Evolutionary conservation across 2,888 invertebrate species (phyloP), one percentile per base, ranked within the genome.

Genomic region (Nesidiocoris tenuis): DNA sequence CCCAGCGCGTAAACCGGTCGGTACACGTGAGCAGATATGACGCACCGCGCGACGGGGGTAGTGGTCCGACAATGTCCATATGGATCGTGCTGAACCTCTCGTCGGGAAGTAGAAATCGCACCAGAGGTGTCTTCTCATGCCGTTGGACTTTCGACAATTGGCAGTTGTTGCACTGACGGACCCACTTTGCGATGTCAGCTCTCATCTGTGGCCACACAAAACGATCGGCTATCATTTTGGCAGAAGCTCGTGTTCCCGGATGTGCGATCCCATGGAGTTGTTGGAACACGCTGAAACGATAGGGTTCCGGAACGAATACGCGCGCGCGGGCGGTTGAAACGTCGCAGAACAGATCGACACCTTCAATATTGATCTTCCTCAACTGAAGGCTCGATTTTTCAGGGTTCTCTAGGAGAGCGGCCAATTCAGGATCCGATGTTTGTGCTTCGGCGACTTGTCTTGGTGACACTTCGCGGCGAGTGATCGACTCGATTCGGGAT

Each of bases 91-190:
- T 3, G 16, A 70, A 70, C 1, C 70, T 17, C 2, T 70, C 59
- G 17, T 61, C 57, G n/a, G 70, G 70, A n/a, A 70, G 16, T 1
- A 56, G 18, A 56, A 70, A 70, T n/a, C 18, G 2, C 7, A n/a
- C n/a, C 18, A 70, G 25, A 7, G 59, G 70, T 12, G 70, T 19
- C 19, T 59, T 56, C n/a, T 70, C 70, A 24, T 70, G 70, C 25
- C 59, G 19, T 61, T 70, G 70, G 12, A 70, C 22, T 24, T 70
- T 70, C 2, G 59, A 81, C 90, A 87, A 87, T 19, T 70, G 70
- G 17, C 70, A 70, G 19, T 57, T 5, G 17, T 22, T 9, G 23
- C 70, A 70, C 22, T 56, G 66, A 19, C 66, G 74, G 1, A 66
- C 54, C 66, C 64, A 74, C 2, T 2, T 17, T 17, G 22, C n/a